Conservation (phyloP, 1,140 invertebrate species). For the Drosophila bocki region DNA sequence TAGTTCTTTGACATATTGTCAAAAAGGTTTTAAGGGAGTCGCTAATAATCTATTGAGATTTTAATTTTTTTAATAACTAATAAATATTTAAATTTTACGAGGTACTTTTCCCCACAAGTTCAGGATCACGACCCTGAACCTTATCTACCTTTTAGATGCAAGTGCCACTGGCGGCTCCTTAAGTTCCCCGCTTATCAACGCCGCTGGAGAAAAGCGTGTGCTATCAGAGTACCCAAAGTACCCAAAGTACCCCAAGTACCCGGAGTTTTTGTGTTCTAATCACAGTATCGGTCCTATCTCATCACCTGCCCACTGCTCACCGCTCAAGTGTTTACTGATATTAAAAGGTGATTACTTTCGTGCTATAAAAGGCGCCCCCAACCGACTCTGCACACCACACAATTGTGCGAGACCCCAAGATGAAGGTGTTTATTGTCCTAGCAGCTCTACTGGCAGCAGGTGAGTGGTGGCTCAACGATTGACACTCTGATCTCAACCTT, state of each 20-base stretch:
- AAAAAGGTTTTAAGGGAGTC: constrained; percentile 1
- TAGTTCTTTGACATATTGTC: neutral
- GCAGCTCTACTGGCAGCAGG: constrained; percentile 52
- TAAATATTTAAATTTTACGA: neutral
- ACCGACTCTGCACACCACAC: constrained; percentile 19
- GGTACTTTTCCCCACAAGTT: neutral
- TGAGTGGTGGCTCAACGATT: constrained; percentile 3
- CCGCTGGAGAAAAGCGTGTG: constrained; percentile 13
- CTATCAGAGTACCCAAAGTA: constrained; percentile 11
- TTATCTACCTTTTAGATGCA: constrained; percentile 3
- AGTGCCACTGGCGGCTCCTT: neutral
- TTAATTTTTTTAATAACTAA: neutral
- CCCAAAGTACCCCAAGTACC: neutral
- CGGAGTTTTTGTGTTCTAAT: constrained; percentile 14
- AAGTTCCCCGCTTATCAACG: constrained; percentile 22
- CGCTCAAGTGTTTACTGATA: constrained; percentile 52
- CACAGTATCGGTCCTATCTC: constrained; percentile 30
- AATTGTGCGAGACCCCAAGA: constrained; percentile 25
- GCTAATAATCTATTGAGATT: neutral
- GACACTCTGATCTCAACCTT: too few species aligned
- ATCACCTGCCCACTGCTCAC: constrained; percentile 14
- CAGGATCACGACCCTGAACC: neutral
- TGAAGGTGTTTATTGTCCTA: constrained; percentile 59
- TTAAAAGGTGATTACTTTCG: constrained; percentile 39
- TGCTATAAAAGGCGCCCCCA: constrained; percentile 54